Evolutionary conservation across 2,888 invertebrate species (phyloP), one percentile per base, ranked within the genome.

Genomic region (Yponomeuta evonymella): DNA sequence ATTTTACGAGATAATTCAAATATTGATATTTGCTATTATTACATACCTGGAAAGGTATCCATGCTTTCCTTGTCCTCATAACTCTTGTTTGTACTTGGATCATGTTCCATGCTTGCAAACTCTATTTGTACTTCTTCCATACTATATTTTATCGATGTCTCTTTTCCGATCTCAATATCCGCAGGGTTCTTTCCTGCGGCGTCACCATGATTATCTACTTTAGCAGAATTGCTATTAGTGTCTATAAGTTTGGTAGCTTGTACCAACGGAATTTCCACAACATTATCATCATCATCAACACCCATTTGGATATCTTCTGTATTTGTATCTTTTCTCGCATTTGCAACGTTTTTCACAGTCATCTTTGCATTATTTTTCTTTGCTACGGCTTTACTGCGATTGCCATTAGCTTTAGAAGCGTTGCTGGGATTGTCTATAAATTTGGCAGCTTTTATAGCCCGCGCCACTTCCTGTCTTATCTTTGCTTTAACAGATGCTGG

Each of bases 401-500:
- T 58, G 6, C 12, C 15, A 3, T 15, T 15, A 15, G 51, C 51
- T 58, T 58, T 58, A 15, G 12, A 15, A 4, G 51, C 15, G 15
- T 12, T 58, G 51, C 51, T 58, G 3, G 12, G 12, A 4, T 15
- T 15, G 8, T 58, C 51, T 58, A 58, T 58, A 58, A 58, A 2
- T 15, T 58, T 58, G 12, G 51, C 4, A 15, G 15, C 51, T 58
- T 58, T 58, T 0, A 58, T 15, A 15, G 51, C 51, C 51, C 51
- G 12, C 51, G 15, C 74, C 0, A 90, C 81, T 76, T 89, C 89
- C 12, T 79, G 77, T 1, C 82, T 74, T 72, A 91, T 86, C 48
- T 75, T 77, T 0, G 73, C 73, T 76, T 89, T 90, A 0, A 84
- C 78, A 48, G 88, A 85, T 63, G 89, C 86, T 0, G 86, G 75